Percentiles rank a stretch among this genome's conserved stretches.
phyloP scores from a whole-genome alignment of 2,888 invertebrate genomes.

The Cybosia mesomella region DNA sequence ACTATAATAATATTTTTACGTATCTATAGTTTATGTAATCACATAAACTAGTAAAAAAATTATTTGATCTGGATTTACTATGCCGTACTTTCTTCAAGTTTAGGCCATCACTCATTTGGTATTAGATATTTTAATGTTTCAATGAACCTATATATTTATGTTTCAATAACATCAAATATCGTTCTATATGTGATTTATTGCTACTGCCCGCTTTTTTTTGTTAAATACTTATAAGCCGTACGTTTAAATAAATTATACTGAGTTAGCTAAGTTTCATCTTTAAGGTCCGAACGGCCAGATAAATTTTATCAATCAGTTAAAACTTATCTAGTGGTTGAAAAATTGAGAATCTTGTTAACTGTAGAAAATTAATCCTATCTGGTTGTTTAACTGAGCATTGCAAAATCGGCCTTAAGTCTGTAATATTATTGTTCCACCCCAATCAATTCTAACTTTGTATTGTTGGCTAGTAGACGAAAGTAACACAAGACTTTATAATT shows the following conservation, averaged over 20 bases:
- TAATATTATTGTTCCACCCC: slow-evolving; percentile 45
- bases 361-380: too few species aligned
- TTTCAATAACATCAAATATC: slow-evolving; percentile 1
- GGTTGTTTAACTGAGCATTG: too few species aligned
- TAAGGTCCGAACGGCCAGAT: too few species aligned
- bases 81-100: neutral
- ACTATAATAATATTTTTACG: too few species aligned
- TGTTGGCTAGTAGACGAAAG: slow-evolving; percentile 38
- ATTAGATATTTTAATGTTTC: neutral
- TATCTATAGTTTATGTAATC: neutral
- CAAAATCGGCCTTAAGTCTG: too few species aligned
- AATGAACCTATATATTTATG: neutral
- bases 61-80: neutral
- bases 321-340: too few species aligned
- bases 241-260: slow-evolving; percentile 34
- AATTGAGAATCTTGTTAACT: too few species aligned
- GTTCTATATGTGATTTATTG: neutral
- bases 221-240: neutral
- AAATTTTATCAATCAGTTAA: too few species aligned
- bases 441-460: slow-evolving; percentile 37
- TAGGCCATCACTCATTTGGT: too few species aligned
- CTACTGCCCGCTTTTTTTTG: neutral
- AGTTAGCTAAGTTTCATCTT: slow-evolving; percentile 48
- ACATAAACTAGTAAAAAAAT: neutral
- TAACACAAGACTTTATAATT: slow-evolving; percentile 21